Evolutionary conservation across 2,797 vertebrate species (phyloP).

Genomic region (Anisognathus igniventris): DNA sequence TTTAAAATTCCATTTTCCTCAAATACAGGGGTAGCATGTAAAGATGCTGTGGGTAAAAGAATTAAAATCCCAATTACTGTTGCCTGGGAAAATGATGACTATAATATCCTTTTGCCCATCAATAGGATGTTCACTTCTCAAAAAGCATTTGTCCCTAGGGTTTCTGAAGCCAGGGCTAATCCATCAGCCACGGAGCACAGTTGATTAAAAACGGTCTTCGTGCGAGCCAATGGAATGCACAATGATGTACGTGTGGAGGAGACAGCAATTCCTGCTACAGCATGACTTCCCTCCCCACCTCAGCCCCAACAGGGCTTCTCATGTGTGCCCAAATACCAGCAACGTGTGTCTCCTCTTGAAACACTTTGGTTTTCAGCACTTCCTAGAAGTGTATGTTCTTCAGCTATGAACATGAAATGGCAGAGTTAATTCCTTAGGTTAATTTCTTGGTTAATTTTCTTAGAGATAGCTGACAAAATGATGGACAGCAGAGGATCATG

Average conservation of each 20-base stretch:
- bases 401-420: rapidly evolving
- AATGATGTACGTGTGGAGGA: neutral
- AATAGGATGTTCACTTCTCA: constrained; percentile 25
- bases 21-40: neutral
- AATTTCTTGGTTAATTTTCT: neutral
- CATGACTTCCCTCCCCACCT: neutral
- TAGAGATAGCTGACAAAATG: neutral
- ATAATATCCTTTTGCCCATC: constrained; percentile 24
- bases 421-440: neutral
- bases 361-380: neutral
- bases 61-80: constrained; percentile 28
- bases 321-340: neutral
- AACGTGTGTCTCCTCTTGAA: neutral
- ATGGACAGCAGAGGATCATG: neutral
- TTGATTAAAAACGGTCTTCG: constrained; percentile 21
- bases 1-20: constrained; percentile 2
- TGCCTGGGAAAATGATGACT: constrained; percentile 16
- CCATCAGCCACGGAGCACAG: neutral
- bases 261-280: neutral
- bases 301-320: neutral
- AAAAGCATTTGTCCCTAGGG: constrained; percentile 24
- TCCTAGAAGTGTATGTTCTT: neutral
- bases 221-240: neutral
- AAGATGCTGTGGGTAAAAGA: neutral
- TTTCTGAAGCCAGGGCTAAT: constrained; percentile 24